Evolutionary conservation across 2,113 vertebrate genomes (phyloP).

Genomic region (Edolisoma coerulescens): DNA sequence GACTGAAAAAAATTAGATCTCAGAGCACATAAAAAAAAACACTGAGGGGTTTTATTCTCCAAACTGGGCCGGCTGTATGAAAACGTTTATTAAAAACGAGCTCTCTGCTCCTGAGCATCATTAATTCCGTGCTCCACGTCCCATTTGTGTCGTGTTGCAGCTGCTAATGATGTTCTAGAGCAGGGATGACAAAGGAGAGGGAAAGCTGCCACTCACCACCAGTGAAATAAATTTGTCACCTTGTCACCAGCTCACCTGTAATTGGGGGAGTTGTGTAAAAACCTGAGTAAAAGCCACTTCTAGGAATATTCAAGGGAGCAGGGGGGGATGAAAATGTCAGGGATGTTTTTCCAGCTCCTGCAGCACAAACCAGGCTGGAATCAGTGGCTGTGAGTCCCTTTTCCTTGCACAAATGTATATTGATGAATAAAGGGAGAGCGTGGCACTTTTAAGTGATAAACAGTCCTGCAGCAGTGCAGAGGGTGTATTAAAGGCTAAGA

Average conservation of each 20-base stretch:
- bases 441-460: conserved; percentile 36
- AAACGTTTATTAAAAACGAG: not conserved
- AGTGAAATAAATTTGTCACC: not conserved
- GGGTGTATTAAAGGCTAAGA: conserved; percentile 43
- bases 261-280: not conserved
- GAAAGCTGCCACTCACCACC: not conserved
- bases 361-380: not conserved
- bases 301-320: not conserved
- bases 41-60: not conserved
- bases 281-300: not conserved
- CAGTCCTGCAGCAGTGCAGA: conserved; percentile 22
- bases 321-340: not conserved
- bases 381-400: not conserved
- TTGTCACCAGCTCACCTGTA: not conserved
- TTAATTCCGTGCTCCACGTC: not conserved
- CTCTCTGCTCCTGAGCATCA: not conserved
- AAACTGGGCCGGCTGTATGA: not conserved
- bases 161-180: conserved; percentile 20
- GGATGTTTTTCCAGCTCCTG: not conserved
- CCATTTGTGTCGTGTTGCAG: not conserved
- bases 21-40: not conserved
- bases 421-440: conserved; percentile 7
- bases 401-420: not conserved
- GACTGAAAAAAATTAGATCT: not conserved
- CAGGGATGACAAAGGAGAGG: not conserved